Conservation (phyloP, 2,113 vertebrate species). For the Scolopax mira region DNA sequence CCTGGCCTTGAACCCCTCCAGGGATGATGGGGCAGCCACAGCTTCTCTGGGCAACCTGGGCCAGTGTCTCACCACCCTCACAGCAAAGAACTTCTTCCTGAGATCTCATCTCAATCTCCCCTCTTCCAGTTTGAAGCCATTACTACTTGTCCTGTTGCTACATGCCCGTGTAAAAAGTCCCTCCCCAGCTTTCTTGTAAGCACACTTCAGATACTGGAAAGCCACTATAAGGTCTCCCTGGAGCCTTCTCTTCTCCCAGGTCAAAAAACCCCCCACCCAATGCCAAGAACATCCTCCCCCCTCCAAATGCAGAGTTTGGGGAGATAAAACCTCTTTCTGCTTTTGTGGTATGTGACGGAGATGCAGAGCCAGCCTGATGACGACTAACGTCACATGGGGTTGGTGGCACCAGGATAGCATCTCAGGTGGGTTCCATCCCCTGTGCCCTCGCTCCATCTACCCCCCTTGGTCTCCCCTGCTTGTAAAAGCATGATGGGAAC, state of each 20-base stretch:
- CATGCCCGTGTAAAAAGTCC: neutral
- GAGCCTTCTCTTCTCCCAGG: neutral
- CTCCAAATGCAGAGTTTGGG: neutral
- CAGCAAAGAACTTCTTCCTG: neutral
- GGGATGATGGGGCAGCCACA: neutral
- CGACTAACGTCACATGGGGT: fast-evolving
- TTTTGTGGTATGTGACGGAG: neutral
- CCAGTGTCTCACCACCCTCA: neutral
- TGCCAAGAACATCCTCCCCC: neutral
- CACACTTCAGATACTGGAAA: neutral
- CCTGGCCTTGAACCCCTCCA: neutral
- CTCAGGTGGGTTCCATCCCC: neutral
- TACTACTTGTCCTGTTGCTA: neutral
- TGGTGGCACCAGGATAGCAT: neutral
- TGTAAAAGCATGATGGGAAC: neutral
- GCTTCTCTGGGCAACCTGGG: neutral
- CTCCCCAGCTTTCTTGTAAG: neutral
- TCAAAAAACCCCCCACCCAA: neutral
- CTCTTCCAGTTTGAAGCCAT: neutral
- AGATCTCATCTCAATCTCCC: neutral
- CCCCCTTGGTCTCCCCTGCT: neutral
- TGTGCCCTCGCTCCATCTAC: neutral
- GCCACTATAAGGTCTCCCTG: neutral
- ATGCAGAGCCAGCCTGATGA: neutral
- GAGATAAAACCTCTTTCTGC: neutral